Conservation (phyloP, 2,797 vertebrate species). For the Oryzias dopingdopingensis region DNA sequence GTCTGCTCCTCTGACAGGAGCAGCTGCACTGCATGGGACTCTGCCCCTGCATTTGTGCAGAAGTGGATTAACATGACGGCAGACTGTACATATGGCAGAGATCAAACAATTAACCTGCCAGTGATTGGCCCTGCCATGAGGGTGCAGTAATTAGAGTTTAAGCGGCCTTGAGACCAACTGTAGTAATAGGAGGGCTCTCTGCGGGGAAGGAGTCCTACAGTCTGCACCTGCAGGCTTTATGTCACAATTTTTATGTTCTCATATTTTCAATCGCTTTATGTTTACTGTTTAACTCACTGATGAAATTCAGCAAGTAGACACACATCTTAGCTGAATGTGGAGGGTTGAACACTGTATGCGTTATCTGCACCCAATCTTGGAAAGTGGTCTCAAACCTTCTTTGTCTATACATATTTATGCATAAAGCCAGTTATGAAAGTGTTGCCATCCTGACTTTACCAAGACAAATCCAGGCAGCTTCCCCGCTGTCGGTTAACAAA, state of each 20-base stretch:
- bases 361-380: constrained; percentile 15
- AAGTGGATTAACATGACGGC: constrained; percentile 60
- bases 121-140: constrained; percentile 70
- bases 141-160: constrained; percentile 74
- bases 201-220: constrained; percentile 35
- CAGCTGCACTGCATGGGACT: constrained; percentile 31
- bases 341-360: constrained; percentile 1
- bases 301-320: background rate
- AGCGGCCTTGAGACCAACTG: constrained; percentile 60
- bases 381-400: constrained; percentile 9
- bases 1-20: constrained; percentile 27
- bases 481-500: constrained; percentile 27
- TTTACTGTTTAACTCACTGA: constrained; percentile 3
- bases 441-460: constrained; percentile 19
- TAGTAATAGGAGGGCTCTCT: constrained; percentile 48
- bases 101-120: constrained; percentile 82
- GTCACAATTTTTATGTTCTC: too few relatives aligned
- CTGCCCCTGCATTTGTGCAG: constrained; percentile 33
- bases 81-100: constrained; percentile 78
- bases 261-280: background rate
- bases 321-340: constrained; percentile 1
- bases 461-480: constrained; percentile 43
- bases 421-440: constrained; percentile 16
- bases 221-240: constrained; percentile 25
- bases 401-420: constrained; percentile 35